These are phyloP conservation scores for Pangasianodon hypophthalmus DNA, from an alignment of 2,113 vertebrate genomes.

Conservation along the genomic window DNA sequence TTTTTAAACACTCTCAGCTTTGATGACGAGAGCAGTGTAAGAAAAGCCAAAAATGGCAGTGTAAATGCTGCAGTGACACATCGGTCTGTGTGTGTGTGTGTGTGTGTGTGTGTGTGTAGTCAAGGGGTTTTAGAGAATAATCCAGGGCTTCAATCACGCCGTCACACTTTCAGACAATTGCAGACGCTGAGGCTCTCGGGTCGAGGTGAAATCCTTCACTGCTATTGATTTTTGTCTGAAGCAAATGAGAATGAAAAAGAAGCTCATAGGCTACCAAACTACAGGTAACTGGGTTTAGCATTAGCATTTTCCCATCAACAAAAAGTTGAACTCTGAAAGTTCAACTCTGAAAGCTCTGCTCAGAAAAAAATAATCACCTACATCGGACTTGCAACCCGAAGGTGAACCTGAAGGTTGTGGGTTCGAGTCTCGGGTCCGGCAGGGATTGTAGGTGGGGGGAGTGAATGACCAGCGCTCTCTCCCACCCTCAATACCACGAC, in stretches of 20 bases:
- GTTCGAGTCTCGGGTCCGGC: too few species aligned
- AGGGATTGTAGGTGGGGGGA: too few species aligned
- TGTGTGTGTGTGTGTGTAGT: conserved; percentile 25
- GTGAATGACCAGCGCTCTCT: too few species aligned
- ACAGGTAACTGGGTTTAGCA: background rate
- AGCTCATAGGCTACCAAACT: background rate
- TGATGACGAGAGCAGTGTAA: background rate
- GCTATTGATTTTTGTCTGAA: conserved; percentile 16
- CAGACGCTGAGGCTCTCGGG: background rate
- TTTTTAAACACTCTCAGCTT: background rate
- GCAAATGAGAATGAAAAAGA: background rate
- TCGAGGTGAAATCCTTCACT: background rate
- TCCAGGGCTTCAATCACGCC: background rate
- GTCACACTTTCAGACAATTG: conserved; percentile 26
- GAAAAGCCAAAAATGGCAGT: conserved; percentile 4
- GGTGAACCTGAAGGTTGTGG: too few species aligned
- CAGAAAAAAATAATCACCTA: background rate
- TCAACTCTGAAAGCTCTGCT: background rate
- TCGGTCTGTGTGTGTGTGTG: conserved; percentile 21
- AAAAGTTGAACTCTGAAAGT: background rate
- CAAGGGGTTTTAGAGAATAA: conserved; percentile 26
- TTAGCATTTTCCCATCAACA: background rate
- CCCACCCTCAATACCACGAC: too few species aligned
- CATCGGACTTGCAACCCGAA: too few species aligned
- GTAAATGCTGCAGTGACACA: background rate